Evolutionary conservation across 2,113 vertebrate genomes (phyloP), one percentile per base, ranked within the genome.

Genomic region (Oxygymnocypris stewartii): DNA sequence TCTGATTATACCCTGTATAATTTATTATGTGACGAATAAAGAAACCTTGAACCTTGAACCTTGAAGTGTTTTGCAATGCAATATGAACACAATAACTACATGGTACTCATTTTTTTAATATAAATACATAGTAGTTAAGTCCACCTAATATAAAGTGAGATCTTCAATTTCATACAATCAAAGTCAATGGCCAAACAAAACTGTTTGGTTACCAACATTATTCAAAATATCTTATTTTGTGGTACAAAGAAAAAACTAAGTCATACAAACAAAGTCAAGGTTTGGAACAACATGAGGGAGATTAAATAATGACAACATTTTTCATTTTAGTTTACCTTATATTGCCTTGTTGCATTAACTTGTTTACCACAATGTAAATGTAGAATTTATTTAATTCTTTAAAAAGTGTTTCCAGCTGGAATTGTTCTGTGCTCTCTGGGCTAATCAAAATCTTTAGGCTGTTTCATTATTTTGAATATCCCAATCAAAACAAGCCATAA

Each of bases 401-500:
- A 9, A 18, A 14, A 77, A 28, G n/a, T 40, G 40, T 44, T 78
- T 54, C 10, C 76, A 37, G 4, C 35, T 42, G 37, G 12, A 42
- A 25, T 63, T 16, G 13, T 8, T 42, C 23, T 16, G 37, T 42
- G 54, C 20, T 16, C 23, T 25, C 11, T 25, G 13, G 35, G 13
- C 12, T 42, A 63, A 42, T 25, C 40, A 23, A 42, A 76, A 47
- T 16, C n/a, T 28, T 75, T 61, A 61, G 6, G 78, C 12, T 7
- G 9, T 25, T 65, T 59, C 14, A 65, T 28, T 25, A 23, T 63
- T 40, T 63, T 25, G 23, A 80, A 44, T 2, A 63, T 44, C 57
- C 35, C 23, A 81, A 65, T 44, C 54, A 44, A 44, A 61, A 81
- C 63, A 81, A 65, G 20, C 23, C 79, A 63, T n/a, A n/a, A n/a